Base-by-base conservation (phyloP, 2,888 invertebrate species). In the Polyploca ridens region DNA sequence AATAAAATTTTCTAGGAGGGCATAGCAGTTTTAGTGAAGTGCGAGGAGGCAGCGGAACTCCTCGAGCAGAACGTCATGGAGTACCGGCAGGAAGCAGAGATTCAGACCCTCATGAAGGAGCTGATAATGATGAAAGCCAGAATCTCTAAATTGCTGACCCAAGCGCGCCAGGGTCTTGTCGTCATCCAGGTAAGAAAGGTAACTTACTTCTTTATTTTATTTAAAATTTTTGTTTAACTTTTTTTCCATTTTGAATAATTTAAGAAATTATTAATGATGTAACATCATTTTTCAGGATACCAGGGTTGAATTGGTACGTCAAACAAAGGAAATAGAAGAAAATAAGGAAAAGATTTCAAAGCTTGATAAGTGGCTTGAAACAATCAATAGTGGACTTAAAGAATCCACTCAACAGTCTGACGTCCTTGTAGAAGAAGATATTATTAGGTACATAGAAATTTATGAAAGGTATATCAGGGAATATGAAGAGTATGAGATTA, bases 81-180 rank as follows among this genome's bases (percentile, higher is more conserved):
- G 73, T 91, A 96, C 74, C 95, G 96, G 16, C 95, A 95, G 65
- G 97, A 97, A 87, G 87, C 94, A 57, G 97, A 96, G 78, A 95
- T 95, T 19, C 94, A 95, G 80, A 85, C 87, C 41, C 86, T 97
- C 66, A 86, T 94, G 33, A 91, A 93, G 62, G 95, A 95, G 67
- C 87, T 96, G 65, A 88, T 94, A 27, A 90, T 94, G 62, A 95
- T 97, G 78, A 95, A 95, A 74, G 94, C 95, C 62, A 95, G 96
- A 72, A 96, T 97, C 68, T 93, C 95, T 63, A 95, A 95, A 64
- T 93, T 98, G 54, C 84, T 96, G 64, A 92, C 95, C 1, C 96
- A 97, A 80, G 96, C 97, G 0, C 95, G 96, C 64, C 95, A 96
- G 83, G 97, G 97, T 68, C 94, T 95, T 54, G 86, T 76, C 75